Evolutionary conservation across 2,113 vertebrate species (phyloP), one percentile per base, ranked within the genome.

Genomic region (Thalassoma bifasciatum): DNA sequence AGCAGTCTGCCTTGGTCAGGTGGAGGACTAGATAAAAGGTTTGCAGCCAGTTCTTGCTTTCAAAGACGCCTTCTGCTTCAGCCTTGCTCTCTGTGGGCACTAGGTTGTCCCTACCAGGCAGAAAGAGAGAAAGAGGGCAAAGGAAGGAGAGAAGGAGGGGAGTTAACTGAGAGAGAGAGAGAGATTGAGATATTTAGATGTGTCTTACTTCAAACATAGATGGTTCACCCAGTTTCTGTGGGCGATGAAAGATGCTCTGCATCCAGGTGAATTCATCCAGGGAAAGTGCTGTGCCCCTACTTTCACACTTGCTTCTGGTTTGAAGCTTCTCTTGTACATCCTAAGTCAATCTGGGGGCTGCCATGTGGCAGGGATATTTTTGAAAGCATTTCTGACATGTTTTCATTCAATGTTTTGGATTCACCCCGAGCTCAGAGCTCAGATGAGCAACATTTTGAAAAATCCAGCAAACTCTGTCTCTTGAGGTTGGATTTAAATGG

Each of bases 21-120:
- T 88, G 67, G 21, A 64, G 64, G 53, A 66, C 16, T 13, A 84
- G 75, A 92, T 88, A 77, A 90, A 90, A 91, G 83, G 69, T 83
- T 46, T 83, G 54, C 77, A 80, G 67, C 69, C 73, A 62, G 75
- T 82, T 44, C 38, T 82, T 52, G 58, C 54, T 62, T 84, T 88
- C 70, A 86, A 85, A 85, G 72, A 81, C 17, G 75, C 76, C 83
- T 82, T 88, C 75, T 83, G 84, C 77, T 83, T 68, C 74, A 51
- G 79, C 72, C 61, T 61, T 47, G 59, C 78, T 88, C 72, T 88
- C 75, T 38, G 16, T 60, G 77, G 83, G 72, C 61, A 56, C 68
- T 22, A 36, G 11, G 36, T 63, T 67, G 65, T 63, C 84, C 81
- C 44, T 78, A 77, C 79, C 81, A 81, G 62, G 73, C 73, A 66